These are phyloP conservation scores for Mus minutoides DNA, from an alignment of 2,797 vertebrate genomes.

Conservation along the genomic window DNA sequence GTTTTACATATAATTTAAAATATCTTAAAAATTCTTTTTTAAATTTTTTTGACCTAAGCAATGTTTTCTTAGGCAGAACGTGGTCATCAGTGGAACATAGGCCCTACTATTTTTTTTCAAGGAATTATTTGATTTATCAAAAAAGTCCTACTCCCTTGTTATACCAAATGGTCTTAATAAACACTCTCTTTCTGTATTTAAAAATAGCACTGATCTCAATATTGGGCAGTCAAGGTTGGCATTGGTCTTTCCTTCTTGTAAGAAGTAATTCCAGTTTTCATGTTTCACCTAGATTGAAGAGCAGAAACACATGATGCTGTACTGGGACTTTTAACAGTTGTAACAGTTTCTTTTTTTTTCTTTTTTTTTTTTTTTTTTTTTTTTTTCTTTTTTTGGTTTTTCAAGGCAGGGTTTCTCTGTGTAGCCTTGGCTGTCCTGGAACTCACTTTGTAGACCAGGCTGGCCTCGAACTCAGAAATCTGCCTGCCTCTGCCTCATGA, in stretches of 20 bases:
- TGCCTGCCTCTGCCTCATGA: too few relatives aligned
- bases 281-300: neutral
- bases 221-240: neutral
- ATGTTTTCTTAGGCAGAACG: neutral
- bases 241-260: neutral
- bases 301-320: neutral
- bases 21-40: neutral
- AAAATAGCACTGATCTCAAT: neutral
- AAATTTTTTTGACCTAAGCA: neutral
- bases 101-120: neutral
- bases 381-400: neutral
- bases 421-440: too few relatives aligned
- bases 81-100: conserved; percentile 13
- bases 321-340: neutral
- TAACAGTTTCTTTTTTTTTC: neutral
- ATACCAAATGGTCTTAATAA: neutral
- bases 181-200: neutral
- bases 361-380: neutral
- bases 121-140: neutral
- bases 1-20: conserved; percentile 43
- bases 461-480: too few relatives aligned
- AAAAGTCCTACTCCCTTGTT: conserved; percentile 7
- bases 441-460: too few relatives aligned
- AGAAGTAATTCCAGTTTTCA: neutral
- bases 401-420: too few relatives aligned